Evolutionary conservation across 2,797 vertebrate genomes (phyloP).

Genomic region (Pseudochirops corinnae): DNA sequence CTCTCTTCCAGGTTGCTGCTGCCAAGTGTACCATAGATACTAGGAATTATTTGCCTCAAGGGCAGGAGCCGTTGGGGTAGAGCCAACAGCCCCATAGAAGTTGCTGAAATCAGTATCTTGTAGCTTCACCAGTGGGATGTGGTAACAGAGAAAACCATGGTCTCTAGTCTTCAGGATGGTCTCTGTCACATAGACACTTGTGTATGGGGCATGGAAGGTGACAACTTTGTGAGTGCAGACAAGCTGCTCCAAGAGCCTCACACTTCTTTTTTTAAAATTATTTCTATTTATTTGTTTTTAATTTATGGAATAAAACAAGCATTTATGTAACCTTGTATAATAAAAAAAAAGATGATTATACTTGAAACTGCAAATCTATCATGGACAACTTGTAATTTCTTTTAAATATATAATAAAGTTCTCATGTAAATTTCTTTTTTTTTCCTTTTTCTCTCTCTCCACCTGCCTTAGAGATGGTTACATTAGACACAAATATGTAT

Average conservation of each 20-base stretch:
- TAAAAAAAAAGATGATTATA: neutral
- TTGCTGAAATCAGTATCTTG: constrained; percentile 88
- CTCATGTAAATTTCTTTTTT: neutral
- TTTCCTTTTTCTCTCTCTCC: too few species aligned
- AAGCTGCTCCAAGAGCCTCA: constrained; percentile 94
- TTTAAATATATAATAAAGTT: neutral
- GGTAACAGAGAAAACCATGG: constrained; percentile 89
- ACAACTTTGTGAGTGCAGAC: constrained; percentile 89
- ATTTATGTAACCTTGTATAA: neutral
- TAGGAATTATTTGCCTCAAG: constrained; percentile 81
- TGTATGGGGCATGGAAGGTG: constrained; percentile 89
- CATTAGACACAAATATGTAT: neutral
- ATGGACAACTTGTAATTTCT: neutral
- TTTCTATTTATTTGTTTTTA: neutral
- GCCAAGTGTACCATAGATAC: constrained; percentile 92
- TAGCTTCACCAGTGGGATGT: constrained; percentile 86
- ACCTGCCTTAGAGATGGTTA: neutral
- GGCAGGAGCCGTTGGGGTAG: constrained; percentile 84
- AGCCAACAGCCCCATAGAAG: constrained; percentile 89
- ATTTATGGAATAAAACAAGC: neutral
- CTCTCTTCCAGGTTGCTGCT: constrained; percentile 85
- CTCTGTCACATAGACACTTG: constrained; percentile 91
- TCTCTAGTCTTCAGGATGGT: constrained; percentile 89
- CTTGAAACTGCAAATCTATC: neutral
- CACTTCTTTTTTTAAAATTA: constrained; percentile 84